Conservation (phyloP, 1,140 invertebrate genomes). For the Drosophila elegans region DNA sequence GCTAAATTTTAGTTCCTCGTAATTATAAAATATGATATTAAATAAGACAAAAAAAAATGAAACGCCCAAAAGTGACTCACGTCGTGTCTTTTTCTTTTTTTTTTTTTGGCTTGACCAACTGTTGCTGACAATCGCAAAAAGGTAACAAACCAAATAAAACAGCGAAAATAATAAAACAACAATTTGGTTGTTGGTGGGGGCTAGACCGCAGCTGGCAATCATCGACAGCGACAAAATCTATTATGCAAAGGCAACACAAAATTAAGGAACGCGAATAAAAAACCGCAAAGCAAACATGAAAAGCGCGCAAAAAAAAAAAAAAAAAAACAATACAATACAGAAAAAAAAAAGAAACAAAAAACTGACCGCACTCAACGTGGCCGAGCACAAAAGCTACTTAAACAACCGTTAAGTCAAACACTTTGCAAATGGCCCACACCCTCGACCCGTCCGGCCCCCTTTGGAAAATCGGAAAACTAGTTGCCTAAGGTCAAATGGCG, state of each 20-base stretch:
- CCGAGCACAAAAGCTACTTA: constrained; percentile 57
- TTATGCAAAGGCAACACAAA: constrained; percentile 40
- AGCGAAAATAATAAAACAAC: constrained; percentile 21
- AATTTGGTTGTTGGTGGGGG: constrained; percentile 9
- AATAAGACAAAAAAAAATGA: neutral
- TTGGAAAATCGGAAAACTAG: constrained; percentile 23
- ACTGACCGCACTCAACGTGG: constrained; percentile 62
- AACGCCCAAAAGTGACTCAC: constrained; percentile 34
- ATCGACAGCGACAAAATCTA: constrained; percentile 51
- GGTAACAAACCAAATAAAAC: constrained; percentile 17
- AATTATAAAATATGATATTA: constrained; percentile 17
- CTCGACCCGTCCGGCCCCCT: constrained; percentile 1
- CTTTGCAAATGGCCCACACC: constrained; percentile 65
- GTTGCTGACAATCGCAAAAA: constrained; percentile 42
- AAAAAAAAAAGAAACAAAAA: constrained; percentile 16
- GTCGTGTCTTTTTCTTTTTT: neutral
- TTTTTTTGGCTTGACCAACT: constrained; percentile 37
- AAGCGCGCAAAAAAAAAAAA: constrained; percentile 46
- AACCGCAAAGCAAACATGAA: constrained; percentile 53
- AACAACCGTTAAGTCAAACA: constrained; percentile 69
- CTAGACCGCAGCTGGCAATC: constrained; percentile 46
- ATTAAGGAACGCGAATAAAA: constrained; percentile 45
- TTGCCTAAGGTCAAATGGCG: constrained; percentile 79
- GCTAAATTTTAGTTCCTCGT: neutral
- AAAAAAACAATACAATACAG: constrained; percentile 34